Evolutionary conservation across 2,797 vertebrate species (phyloP), one percentile per base, ranked within the genome.

Genomic region (Microctenopoma steveboyesi): DNA sequence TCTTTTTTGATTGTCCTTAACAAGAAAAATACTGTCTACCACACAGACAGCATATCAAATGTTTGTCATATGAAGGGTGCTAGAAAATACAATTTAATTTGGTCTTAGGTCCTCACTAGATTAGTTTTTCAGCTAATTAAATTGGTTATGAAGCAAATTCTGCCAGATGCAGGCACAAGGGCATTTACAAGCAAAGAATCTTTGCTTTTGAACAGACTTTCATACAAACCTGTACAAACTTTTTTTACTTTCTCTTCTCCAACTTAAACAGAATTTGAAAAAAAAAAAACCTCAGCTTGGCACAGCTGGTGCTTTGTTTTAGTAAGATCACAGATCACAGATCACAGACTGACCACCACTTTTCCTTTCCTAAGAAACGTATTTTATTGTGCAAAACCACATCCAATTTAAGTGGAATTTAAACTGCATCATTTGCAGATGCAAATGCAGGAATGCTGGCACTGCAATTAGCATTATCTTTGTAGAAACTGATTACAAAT

Each of bases 231-330:
- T 16, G 28, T 28, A 56, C 16, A 22, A 11, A 4, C 1, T n/a
- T 45, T 5, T 22, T 69, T 56, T 40, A 16, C n/a, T 62, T 27
- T 45, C 42, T 55, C 40, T n/a, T 45, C 25, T 35, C 33, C 11
- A 25, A 15, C n/a, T 15, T 28, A 6, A 28, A 4, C 39, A 5
- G 10, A 28, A 11, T 35, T 46, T 30, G 9, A 65, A 51, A 61
- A 57, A 64, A 43, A 35, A 8, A 35, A 35, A 35, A 35, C 18
- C 42, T 53, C 27, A 9, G 45, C 15, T 22, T 25, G 9, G 42
- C 55, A 69, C 73, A 73, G 43, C 76, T 73, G 60, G n/a, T 8
- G 15, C 70, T 66, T 66, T 54, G 57, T 67, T 79, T 61, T 13
- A 10, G n/a, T 8, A 27, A 40, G 51, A 46, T 61, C 42, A 35